Evolutionary conservation across 2,888 invertebrate genomes (phyloP), one percentile per base, ranked within the genome.

Genomic region (Tupiocoris notatus): DNA sequence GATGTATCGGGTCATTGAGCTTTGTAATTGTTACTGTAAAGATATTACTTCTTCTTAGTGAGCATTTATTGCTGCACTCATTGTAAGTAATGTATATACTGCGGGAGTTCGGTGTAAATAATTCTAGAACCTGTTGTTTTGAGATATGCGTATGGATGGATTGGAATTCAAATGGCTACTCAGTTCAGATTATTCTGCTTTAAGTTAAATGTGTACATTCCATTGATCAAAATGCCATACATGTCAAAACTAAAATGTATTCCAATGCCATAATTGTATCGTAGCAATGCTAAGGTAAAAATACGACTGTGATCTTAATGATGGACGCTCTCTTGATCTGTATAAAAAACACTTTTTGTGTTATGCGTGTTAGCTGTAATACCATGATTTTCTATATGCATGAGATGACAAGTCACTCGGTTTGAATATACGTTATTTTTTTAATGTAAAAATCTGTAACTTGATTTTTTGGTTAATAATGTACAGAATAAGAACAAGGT

Each of bases 231-330:
- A 70, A 59, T 70, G 70, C 70, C 70, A 70, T 70, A 70, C 18
- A 17, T 17, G 22, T 59, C 16, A 59, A 70, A 39, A 12, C 3
- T 7, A 39, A 39, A 39, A 39, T 39, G 39, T 39, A 39, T 39
- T 16, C 23, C 22, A 70, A 58, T 57, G 70, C 70, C 70, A 70
- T 70, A 59, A 58, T 70, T 58, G 25, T 58, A 24, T 24, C 9
- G 7, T 70, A 70, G 59, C 22, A 23, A n/a, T 59, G 58, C n/a
- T n/a, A 58, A 70, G 70, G 22, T 58, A 58, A 59, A 66, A 67
- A 58, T 24, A 70, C 20, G 70, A 70, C 70, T 70, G 70, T 70
- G 70, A 70, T 70, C 16, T 70, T 59, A 58, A 59, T 58, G 22
- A 9, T 70, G 70, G 59, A 70, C 20, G 70, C 70, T 70, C 70